Base-by-base conservation (phyloP, 2,797 vertebrate species). In the Fistularia commersonii region DNA sequence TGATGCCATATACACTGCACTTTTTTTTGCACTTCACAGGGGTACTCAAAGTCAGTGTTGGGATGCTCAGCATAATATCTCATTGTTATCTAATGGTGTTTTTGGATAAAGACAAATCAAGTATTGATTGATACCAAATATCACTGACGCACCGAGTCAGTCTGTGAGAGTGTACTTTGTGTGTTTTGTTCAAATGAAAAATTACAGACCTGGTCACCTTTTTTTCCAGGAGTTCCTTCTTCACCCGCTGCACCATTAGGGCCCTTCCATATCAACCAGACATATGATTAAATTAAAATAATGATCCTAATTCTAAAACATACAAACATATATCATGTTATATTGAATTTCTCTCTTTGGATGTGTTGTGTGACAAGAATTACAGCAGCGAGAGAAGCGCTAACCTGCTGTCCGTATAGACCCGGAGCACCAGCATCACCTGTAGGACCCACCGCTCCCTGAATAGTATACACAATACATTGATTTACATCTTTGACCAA, bases 401-500 rank as follows among this genome's bases (percentile, higher is more conserved):
- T 62, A 62, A 94, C 93, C 91, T 92, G 91, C 54, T 83, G 83
- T 3, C 92, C 92, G 11, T 90, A 66, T 54, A 93, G 65, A 42
- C 92, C 93, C 0, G 51, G 5, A 38, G 83, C 12, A 3, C 93
- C 92, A 0, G 11, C 11, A 8, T 48, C 78, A 46, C 93, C 92
- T 0, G 51, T 1, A 38, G 68, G 48, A 44, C 92, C 92, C 3
- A 3, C 3, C 1, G 57, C 48, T 6, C 91, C 92, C 93, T 94
- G 11, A 42, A 51, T 23, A 8, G 35, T 23, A 36, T 36, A 41
- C 38, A 50, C 35, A 5, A 51, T 32, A 45, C 0, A 11, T 1
- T 14, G 31, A 14, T 33, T 37, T 1, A 13, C 9, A 11, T 15
- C 9, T 23, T 31, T 44, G 1, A 36, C 23, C 48, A 3, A 35